Evolutionary conservation across 1,140 invertebrate species (phyloP), one percentile per base, ranked within the genome.

Genomic region (Yoshiicerus persimilis): DNA sequence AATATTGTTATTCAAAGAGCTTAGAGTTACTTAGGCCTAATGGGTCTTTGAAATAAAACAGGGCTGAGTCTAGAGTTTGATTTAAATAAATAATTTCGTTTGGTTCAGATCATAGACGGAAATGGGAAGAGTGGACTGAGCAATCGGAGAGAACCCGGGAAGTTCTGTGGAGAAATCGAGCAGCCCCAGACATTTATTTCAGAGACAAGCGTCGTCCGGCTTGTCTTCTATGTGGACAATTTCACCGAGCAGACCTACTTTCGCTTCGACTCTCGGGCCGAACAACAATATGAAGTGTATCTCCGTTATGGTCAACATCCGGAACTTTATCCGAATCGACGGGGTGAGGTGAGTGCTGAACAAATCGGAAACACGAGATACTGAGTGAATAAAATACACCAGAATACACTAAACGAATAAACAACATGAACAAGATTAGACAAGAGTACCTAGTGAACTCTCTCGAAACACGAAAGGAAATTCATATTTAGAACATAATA

Each of bases 171-270:
- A 0, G 97, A 98, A 92, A 97, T 96, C 20, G 97, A 98, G 91
- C 97, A 97, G 91, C 96, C 97, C 0, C 96, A 98, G 92, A 97
- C 96, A 6, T 98, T 98, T 93, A 98, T 98, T 91, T 98, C 97
- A 16, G 97, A 98, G 93, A 98, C 97, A 13, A 97, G 96, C 91
- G 96, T 97, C 92, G 97, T 98, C 11, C 96, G 96, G 91, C 95
- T 98, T 36, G 94, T 97, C 64, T 98, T 98, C 93, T 96, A 97
- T 92, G 96, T 96, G 30, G 96, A 98, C 91, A 97, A 97, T 92
- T 98, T 97, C 93, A 97, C 97, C 2, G 96, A 98, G 92, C 97
- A 98, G 92, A 96, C 96, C 25, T 96, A 96, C 92, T 95, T 96
- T 91, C 95, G 95, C 89, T 96, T 96, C 92, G 95, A 96, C 90